A percentile compares a stretch with the other conserved stretches of the same genome.
These are phyloP conservation scores for Acanthosoma haemorrhoidale DNA, from an alignment of 2,888 invertebrate genomes.

Conservation along the genomic window DNA sequence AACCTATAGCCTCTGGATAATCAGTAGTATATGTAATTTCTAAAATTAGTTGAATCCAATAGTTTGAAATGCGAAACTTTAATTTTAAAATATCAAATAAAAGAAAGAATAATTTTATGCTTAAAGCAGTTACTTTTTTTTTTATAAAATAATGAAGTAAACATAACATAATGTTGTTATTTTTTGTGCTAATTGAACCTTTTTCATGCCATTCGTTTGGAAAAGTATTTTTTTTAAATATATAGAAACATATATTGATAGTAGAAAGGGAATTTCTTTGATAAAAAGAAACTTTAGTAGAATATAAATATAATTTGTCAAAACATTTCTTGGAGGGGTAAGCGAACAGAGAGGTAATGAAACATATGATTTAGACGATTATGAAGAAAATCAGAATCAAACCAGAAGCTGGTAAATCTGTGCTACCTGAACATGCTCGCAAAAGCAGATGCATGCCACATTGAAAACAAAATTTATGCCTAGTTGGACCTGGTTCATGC, in stretches of 20 bases:
- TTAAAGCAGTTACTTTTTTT: neutral
- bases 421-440: slow-evolving; percentile 26
- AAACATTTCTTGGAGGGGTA: too few relatives aligned
- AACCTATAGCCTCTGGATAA: neutral
- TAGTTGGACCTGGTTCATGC: neutral
- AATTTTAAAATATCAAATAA: neutral
- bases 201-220: neutral
- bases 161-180: neutral
- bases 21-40: neutral
- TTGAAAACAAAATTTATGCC: slow-evolving; percentile 7
- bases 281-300: neutral
- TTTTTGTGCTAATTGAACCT: neutral
- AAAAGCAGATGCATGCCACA: slow-evolving; percentile 28
- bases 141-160: neutral
- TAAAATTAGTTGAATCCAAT: too few relatives aligned
- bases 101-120: neutral
- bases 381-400: neutral
- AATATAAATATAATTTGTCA: neutral
- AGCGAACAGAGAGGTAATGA: neutral
- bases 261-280: neutral
- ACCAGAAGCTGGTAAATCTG: slow-evolving; percentile 2
- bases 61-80: neutral
- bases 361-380: neutral
- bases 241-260: neutral
- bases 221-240: neutral